Conservation (phyloP, 2,113 vertebrate species). For the Prinia subflava region DNA sequence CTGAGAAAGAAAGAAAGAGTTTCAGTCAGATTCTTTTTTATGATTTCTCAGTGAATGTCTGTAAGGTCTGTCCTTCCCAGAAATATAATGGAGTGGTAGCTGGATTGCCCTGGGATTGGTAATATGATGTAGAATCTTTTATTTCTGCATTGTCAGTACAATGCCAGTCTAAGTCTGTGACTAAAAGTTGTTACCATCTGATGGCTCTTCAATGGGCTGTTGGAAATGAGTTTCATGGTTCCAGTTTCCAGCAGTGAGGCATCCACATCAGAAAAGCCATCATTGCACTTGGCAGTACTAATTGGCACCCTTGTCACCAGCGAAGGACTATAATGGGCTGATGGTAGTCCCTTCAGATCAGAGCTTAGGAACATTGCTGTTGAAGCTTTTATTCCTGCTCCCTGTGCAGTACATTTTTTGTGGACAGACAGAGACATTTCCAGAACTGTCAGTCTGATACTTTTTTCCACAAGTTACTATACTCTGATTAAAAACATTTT, state of each 20-base stretch:
- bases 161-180: constrained; percentile 4
- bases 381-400: constrained; percentile 43
- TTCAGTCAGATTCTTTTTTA: neutral
- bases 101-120: neutral
- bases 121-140: constrained; percentile 32
- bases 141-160: constrained; percentile 39
- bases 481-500: neutral
- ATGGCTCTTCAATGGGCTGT: constrained; percentile 13
- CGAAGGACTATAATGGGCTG: constrained; percentile 51
- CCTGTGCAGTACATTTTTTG: constrained; percentile 13
- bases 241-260: constrained; percentile 45
- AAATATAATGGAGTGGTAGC: constrained; percentile 12
- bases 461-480: constrained; percentile 13
- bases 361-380: constrained; percentile 35
- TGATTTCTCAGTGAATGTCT: neutral
- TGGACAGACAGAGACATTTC: constrained; percentile 40
- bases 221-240: constrained; percentile 62
- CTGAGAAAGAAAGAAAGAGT: neutral
- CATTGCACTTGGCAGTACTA: constrained; percentile 50
- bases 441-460: neutral
- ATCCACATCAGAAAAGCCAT: constrained; percentile 52
- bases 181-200: constrained; percentile 48
- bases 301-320: constrained; percentile 57
- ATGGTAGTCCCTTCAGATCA: constrained; percentile 57
- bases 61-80: neutral